Conservation (phyloP, 1,140 invertebrate species). For the Hylaeus anthracinus region DNA sequence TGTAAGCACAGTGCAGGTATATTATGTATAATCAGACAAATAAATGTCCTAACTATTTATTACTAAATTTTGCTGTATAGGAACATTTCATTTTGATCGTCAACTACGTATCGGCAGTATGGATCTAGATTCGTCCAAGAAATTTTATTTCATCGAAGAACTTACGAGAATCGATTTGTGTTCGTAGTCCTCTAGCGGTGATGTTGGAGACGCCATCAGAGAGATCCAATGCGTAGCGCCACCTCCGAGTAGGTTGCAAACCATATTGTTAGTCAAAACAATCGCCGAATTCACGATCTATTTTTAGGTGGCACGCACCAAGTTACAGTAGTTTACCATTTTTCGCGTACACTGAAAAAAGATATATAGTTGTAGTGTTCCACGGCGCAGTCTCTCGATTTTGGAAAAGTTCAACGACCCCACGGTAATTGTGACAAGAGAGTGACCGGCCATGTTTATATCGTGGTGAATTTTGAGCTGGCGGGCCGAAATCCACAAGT, state of each 20-base stretch:
- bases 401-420: conserved; percentile 76
- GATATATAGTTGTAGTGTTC: conserved; percentile 9
- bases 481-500: conserved; percentile 60
- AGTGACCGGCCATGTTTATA: conserved; percentile 78
- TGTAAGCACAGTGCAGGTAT: conserved; percentile 20
- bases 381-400: conserved; percentile 17
- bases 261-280: conserved; percentile 69
- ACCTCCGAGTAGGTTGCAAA: conserved; percentile 70
- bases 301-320: conserved; percentile 59
- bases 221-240: conserved; percentile 56
- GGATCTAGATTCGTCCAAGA: too few species aligned
- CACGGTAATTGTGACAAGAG: conserved; percentile 72
- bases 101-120: background rate
- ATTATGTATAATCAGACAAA: conserved; percentile 11
- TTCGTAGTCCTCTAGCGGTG: background rate
- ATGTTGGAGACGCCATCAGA: background rate
- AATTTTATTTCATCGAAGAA: background rate
- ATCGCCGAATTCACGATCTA: conserved; percentile 61
- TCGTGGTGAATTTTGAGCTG: conserved; percentile 70
- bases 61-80: background rate
- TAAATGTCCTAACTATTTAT: conserved; percentile 13
- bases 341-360: conserved; percentile 48
- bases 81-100: conserved; percentile 14
- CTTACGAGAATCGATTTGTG: background rate
- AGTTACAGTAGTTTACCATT: conserved; percentile 43